Conservation (phyloP, 2,888 invertebrate species). For the Limnephilus auricula region DNA sequence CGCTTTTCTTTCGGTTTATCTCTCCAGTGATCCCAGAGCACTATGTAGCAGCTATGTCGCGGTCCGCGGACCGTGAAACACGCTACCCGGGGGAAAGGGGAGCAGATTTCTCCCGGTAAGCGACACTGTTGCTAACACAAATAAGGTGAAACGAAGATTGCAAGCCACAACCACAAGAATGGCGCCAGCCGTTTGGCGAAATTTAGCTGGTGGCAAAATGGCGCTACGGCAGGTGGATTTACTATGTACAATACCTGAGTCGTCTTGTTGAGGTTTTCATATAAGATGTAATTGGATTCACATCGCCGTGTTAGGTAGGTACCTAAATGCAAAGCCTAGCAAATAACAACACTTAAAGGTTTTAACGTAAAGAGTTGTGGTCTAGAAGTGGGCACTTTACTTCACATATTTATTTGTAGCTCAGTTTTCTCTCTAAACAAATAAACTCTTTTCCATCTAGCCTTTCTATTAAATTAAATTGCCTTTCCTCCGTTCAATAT, state of each 20-base stretch:
- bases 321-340: too few relatives aligned
- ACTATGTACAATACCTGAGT: neutral
- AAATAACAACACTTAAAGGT: too few relatives aligned
- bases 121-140: conserved; percentile 8
- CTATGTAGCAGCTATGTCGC: neutral
- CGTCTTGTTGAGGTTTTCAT: neutral
- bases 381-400: too few relatives aligned
- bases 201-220: neutral
- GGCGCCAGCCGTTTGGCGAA: neutral
- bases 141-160: neutral
- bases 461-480: too few relatives aligned
- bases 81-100: neutral
- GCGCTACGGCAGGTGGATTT: neutral
- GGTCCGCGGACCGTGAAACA: conserved; percentile 3
- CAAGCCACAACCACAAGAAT: neutral
- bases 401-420: too few relatives aligned
- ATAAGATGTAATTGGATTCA: neutral
- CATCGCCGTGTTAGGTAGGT: neutral
- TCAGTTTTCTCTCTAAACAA: too few relatives aligned
- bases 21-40: neutral
- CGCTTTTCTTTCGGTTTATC: too few relatives aligned
- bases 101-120: neutral
- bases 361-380: too few relatives aligned
- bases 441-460: too few relatives aligned
- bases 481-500: too few relatives aligned